Conservation (phyloP, 2,113 vertebrate genomes). For the Taxidea taxus region DNA sequence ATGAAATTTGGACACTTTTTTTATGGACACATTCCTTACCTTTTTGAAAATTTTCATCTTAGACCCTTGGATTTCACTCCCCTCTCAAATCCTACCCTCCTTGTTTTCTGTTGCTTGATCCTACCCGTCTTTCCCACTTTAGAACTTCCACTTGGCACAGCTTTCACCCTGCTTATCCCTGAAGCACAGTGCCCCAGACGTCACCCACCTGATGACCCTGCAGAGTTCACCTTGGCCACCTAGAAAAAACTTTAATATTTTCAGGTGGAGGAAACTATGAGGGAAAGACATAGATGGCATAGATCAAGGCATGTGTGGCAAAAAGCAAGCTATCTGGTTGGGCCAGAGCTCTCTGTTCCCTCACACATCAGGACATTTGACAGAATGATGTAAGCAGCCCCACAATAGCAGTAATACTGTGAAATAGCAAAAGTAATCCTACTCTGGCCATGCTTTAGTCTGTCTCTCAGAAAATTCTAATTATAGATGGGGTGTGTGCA, state of each 20-base stretch:
- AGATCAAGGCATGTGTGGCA: not conserved
- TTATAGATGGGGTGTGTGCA: constrained; percentile 13
- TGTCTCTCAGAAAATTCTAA: constrained; percentile 40
- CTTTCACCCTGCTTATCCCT: not conserved
- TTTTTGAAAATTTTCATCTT: not conserved
- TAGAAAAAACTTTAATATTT: not conserved
- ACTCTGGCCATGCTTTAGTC: not conserved
- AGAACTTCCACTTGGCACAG: not conserved
- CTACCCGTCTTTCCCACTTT: not conserved
- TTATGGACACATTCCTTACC: not conserved
- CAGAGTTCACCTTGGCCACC: not conserved
- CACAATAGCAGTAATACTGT: constrained; percentile 25
- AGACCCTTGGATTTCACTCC: not conserved
- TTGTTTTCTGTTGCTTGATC: not conserved
- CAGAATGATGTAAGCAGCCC: constrained; percentile 18
- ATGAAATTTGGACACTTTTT: not conserved
- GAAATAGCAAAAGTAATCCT: constrained; percentile 47
- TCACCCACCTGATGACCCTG: not conserved
- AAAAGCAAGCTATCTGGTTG: not conserved
- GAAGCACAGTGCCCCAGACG: not conserved
- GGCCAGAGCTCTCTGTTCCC: not conserved
- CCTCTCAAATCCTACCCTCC: not conserved
- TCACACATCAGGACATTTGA: not conserved
- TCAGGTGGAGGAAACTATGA: not conserved
- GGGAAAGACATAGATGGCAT: not conserved